These are phyloP conservation scores for Elegia similella DNA, from an alignment of 2,888 invertebrate species.

Conservation along the genomic window DNA sequence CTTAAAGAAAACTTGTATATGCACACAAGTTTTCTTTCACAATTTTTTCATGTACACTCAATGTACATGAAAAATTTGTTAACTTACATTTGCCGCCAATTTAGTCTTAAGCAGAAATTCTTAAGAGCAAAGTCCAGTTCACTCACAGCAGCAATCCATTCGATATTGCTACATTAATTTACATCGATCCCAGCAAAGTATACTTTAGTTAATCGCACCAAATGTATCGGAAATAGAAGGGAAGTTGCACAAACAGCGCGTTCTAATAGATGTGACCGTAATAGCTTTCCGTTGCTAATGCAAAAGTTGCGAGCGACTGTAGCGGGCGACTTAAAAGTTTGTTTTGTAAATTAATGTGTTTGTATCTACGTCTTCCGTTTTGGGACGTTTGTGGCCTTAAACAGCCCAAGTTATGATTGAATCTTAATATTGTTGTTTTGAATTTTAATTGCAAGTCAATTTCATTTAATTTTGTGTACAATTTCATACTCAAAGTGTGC, in stretches of 20 bases:
- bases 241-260: conserved; percentile 41
- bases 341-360: conserved; percentile 75
- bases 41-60: too few species aligned
- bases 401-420: conserved; percentile 29
- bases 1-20: too few species aligned
- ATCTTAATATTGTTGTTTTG: conserved; percentile 27
- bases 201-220: conserved; percentile 24
- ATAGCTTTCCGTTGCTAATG: conserved; percentile 69
- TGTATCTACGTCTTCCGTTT: conserved; percentile 57
- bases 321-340: conserved; percentile 62
- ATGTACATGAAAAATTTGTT: too few species aligned
- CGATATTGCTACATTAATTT: conserved; percentile 17
- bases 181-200: conserved; percentile 1
- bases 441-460: conserved; percentile 11
- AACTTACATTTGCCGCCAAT: too few species aligned
- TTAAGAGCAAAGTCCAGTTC: not conserved
- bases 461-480: too few species aligned
- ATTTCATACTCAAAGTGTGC: too few species aligned
- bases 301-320: conserved; percentile 60
- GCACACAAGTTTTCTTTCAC: too few species aligned
- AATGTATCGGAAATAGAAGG: conserved; percentile 41
- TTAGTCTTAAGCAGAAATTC: too few species aligned
- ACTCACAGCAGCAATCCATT: not conserved
- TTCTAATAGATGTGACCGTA: conserved; percentile 62
- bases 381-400: conserved; percentile 45